A percentile compares a stretch with the other conserved stretches of the same genome.
Evolutionary conservation across 2,113 vertebrate species (phyloP).

Genomic region (Edolisoma coerulescens): DNA sequence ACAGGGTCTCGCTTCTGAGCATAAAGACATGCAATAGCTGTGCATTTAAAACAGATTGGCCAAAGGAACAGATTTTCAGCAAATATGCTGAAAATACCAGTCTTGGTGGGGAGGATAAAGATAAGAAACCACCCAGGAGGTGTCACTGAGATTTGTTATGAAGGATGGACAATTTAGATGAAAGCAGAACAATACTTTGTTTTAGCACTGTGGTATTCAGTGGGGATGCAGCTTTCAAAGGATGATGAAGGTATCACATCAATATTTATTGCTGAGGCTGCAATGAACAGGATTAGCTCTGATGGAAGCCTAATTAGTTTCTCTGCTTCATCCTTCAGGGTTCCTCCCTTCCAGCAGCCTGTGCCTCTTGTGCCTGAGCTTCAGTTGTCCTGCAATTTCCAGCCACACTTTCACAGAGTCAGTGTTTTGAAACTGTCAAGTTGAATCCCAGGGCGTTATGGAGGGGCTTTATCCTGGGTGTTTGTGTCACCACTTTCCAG

Average conservation of each 20-base stretch:
- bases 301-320: not conserved
- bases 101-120: not conserved
- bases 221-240: not conserved
- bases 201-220: not conserved
- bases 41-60: not conserved
- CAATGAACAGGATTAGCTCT: not conserved
- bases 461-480: not conserved
- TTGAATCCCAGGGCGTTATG: not conserved
- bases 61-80: not conserved
- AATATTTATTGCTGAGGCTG: slow-evolving; percentile 2
- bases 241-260: not conserved
- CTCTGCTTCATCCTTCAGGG: not conserved
- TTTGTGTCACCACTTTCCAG: slow-evolving; percentile 13
- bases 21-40: not conserved
- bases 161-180: not conserved
- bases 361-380: not conserved
- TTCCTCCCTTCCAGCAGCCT: not conserved
- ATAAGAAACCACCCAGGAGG: not conserved
- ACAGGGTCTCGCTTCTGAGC: not conserved
- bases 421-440: not conserved
- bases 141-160: not conserved
- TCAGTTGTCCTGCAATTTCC: not conserved
- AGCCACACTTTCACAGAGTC: not conserved
- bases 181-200: not conserved
- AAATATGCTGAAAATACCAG: not conserved